A percentile compares a stretch with the other conserved stretches of the same genome.
Evolutionary conservation across 2,113 vertebrate species (phyloP).

Genomic region (Mastomys coucha): DNA sequence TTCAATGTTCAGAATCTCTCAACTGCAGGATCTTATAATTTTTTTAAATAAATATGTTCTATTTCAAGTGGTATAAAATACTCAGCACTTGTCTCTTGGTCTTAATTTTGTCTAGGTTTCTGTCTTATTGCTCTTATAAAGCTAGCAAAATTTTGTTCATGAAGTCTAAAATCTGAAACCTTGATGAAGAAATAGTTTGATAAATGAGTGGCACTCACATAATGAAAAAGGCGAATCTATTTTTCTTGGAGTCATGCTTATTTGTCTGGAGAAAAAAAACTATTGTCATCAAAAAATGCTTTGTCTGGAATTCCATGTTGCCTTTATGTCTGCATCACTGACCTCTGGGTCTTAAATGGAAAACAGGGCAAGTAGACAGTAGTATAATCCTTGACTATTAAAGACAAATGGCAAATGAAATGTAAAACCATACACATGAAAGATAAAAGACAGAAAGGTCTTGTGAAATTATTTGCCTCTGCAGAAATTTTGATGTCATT

Average conservation of each 20-base stretch:
- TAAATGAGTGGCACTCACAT: neutral
- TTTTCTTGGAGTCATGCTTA: neutral
- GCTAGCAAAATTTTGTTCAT: neutral
- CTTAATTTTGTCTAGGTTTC: neutral
- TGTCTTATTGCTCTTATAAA: neutral
- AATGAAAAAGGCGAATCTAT: neutral
- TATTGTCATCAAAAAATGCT: neutral
- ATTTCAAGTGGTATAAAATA: neutral
- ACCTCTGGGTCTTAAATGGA: neutral
- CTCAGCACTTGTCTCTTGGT: neutral
- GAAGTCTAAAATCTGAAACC: neutral
- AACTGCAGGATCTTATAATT: neutral
- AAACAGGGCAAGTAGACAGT: neutral
- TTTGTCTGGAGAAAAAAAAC: neutral
- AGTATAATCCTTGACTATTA: neutral
- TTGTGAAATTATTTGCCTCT: neutral
- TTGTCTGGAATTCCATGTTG: neutral
- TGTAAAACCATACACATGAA: neutral
- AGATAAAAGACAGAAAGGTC: neutral
- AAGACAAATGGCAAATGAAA: conserved; percentile 52
- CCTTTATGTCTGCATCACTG: neutral
- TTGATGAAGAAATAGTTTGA: neutral
- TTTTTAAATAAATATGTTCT: neutral
- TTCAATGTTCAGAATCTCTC: neutral
- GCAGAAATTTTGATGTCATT: neutral